Percentiles rank a stretch among this genome's conserved stretches.
These are phyloP conservation scores for Zophobas atratus DNA, from an alignment of 1,140 invertebrate genomes.

Conservation along the genomic window DNA sequence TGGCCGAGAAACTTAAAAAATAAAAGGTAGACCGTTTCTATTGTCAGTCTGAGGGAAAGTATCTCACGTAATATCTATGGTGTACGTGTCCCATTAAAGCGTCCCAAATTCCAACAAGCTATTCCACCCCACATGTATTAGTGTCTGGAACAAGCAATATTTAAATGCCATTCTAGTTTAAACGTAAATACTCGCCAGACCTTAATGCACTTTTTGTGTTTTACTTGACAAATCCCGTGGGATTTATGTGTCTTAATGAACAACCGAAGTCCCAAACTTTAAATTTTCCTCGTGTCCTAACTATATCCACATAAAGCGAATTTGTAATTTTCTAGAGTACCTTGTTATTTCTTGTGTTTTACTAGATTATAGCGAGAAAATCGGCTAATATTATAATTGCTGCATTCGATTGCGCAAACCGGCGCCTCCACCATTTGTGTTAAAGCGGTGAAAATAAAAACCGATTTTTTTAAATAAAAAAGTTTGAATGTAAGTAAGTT, in stretches of 20 bases:
- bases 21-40: neutral
- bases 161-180: slow-evolving; percentile 37
- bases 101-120: slow-evolving; percentile 31
- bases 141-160: slow-evolving; percentile 29
- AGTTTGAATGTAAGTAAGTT: no score
- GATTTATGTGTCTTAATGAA: slow-evolving; percentile 32
- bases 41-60: neutral
- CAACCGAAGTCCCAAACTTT: neutral
- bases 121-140: slow-evolving; percentile 4
- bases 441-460: neutral
- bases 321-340: slow-evolving; percentile 17
- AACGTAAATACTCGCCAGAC: slow-evolving; percentile 14
- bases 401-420: neutral
- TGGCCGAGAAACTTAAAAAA: neutral
- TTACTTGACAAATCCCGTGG: neutral
- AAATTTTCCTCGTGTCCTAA: slow-evolving; percentile 6
- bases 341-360: slow-evolving; percentile 24
- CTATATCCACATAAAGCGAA: slow-evolving; percentile 28
- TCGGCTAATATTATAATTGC: slow-evolving; percentile 10
- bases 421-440: neutral
- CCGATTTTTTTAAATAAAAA: neutral
- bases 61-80: slow-evolving; percentile 33
- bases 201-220: slow-evolving; percentile 39
- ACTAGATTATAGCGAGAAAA: neutral
- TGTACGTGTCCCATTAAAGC: slow-evolving; percentile 31